Conservation (phyloP, 2,113 vertebrate species). For the Heterotis niloticus region DNA sequence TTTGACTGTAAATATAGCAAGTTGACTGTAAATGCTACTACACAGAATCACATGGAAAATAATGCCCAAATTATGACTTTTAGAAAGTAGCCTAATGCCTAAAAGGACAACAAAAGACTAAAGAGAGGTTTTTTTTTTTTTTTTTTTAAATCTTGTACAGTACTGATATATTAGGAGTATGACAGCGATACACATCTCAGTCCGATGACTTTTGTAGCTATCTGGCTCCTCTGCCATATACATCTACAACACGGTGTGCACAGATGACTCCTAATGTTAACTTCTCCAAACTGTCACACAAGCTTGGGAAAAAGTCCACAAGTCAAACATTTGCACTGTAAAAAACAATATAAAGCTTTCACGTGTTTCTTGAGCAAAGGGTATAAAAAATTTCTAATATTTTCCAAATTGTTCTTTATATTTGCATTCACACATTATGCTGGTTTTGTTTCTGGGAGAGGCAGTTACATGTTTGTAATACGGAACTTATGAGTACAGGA, state of each 20-base stretch:
- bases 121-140: neutral
- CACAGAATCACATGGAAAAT: neutral
- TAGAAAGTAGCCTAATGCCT: neutral
- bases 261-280: neutral
- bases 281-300: neutral
- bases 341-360: conserved; percentile 17
- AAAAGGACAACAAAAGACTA: neutral
- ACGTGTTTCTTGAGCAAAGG: conserved; percentile 13
- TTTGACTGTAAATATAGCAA: conserved; percentile 60
- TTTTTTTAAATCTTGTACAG: no score
- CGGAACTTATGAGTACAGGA: no score
- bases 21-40: conserved; percentile 57
- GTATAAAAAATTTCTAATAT: neutral
- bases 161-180: no score
- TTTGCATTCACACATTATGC: neutral
- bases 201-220: neutral
- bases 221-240: no score
- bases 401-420: neutral
- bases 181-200: neutral
- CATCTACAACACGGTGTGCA: no score
- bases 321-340: conserved; percentile 20
- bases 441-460: conserved; percentile 8
- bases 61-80: neutral
- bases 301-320: neutral
- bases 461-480: no score